These are phyloP conservation scores for Macrochelys suwanniensis DNA, from an alignment of 2,797 vertebrate genomes.

Conservation along the genomic window DNA sequence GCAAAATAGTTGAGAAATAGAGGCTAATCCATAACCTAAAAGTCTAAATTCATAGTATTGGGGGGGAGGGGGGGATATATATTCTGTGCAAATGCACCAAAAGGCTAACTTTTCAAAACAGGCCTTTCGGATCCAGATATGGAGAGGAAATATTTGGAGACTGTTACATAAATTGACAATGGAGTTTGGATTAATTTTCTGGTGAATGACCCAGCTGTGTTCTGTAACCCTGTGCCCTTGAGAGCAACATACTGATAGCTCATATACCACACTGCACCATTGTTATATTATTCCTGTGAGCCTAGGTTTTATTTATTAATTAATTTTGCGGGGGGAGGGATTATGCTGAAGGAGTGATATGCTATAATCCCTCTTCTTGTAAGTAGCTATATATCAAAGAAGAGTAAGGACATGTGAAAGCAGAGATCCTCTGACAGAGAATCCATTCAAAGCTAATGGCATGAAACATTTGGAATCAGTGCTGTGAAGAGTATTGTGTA, in stretches of 20 bases:
- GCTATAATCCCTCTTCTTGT: background rate
- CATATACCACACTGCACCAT: background rate
- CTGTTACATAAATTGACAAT: background rate
- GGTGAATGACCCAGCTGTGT: background rate
- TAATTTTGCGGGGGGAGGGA: background rate
- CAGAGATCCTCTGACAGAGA: background rate
- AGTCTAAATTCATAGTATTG: slow-evolving; percentile 67
- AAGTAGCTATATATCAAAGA: background rate
- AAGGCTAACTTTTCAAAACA: slow-evolving; percentile 9
- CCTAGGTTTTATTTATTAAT: background rate
- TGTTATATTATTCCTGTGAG: fast-evolving
- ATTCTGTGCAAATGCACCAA: slow-evolving; percentile 46
- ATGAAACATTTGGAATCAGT: background rate
- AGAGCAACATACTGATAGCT: fast-evolving
- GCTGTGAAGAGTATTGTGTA: background rate
- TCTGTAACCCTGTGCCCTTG: background rate
- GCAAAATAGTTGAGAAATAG: slow-evolving; percentile 68
- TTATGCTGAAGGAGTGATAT: background rate
- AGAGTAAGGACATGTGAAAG: background rate
- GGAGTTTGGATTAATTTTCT: background rate
- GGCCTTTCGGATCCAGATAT: slow-evolving; percentile 6
- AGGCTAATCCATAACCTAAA: slow-evolving; percentile 48
- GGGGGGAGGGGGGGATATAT: slow-evolving; percentile 56
- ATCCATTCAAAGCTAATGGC: background rate
- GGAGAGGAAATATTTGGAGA: background rate